Evolutionary conservation across 2,888 invertebrate species (phyloP), one percentile per base, ranked within the genome.

Genomic region (Rotaria macrura): DNA sequence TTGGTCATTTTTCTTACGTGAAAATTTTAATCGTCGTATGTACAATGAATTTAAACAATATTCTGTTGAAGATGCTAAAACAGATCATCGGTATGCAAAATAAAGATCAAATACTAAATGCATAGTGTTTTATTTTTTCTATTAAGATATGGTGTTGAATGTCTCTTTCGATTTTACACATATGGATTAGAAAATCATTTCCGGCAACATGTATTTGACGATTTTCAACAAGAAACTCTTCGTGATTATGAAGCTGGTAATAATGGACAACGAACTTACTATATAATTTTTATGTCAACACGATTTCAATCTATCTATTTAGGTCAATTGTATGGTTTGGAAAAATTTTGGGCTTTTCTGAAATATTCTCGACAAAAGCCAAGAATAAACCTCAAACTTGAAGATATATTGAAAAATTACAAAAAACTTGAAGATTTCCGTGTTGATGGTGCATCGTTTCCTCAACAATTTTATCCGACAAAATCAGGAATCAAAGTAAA

Each of bases 291-390:
- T 14, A 29, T 65, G 4, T 34, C 29, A 29, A 34, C 17, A 12
- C 3, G 14, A 2, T 2, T 29, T 49, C 34, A 23, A 72, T 9
- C 65, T 17, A 72, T 14, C 14, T 57, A 40, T 40, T 12, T 91
- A 95, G 96, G 96, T 91, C 96, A 98, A 92, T 93, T 97, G 85
- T 99, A 99, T 91, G 99, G 98, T 47, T 92, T 99, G 88, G 99
- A 99, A 92, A 99, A 99, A 91, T 99, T 99, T 92, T 97, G 98
- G 96, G 97, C 97, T 84, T 99, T 98, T 93, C 92, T 96, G 87
- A 97, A 97, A 91, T 98, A 97, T 92, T 97, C 91, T 7, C 85
- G 85, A 57, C 52, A 79, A 52, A 84, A 85, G 40, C 85, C 84
- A 85, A 91, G 91, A 55, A 89, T 92, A 43, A 90, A 91, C 85